These are phyloP conservation scores for Trematomus loennbergii DNA, from an alignment of 2,113 vertebrate genomes.

Conservation along the genomic window DNA sequence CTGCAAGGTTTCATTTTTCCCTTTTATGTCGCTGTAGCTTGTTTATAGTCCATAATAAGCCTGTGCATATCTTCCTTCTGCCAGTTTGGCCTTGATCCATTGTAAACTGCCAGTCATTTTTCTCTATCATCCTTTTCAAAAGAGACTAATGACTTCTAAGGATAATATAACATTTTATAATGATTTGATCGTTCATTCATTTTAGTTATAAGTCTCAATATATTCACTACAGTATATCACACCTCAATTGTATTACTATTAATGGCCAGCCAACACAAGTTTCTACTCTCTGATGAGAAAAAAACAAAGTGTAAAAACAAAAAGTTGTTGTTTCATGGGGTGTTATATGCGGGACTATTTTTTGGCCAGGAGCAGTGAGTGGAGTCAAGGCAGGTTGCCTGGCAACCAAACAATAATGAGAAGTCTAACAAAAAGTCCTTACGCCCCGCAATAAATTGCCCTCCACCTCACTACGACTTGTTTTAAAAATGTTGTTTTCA, in stretches of 20 bases:
- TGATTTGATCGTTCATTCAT: conserved; percentile 52
- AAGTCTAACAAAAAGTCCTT: neutral
- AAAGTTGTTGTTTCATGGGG: neutral
- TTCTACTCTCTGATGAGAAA: neutral
- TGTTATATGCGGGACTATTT: neutral
- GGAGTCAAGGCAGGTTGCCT: neutral
- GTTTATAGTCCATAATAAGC: conserved; percentile 76
- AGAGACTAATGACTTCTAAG: conserved; percentile 61
- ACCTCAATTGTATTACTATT: neutral
- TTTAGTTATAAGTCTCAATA: conserved; percentile 29
- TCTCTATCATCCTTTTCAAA: conserved; percentile 37
- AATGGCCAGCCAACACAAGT: neutral
- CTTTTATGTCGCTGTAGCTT: conserved; percentile 72
- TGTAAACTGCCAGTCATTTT: conserved; percentile 52
- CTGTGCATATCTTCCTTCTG: conserved; percentile 65
- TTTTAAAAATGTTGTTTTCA: neutral
- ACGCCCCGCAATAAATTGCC: neutral
- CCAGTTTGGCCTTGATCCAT: conserved; percentile 67
- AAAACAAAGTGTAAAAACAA: neutral
- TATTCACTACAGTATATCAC: conserved; percentile 14
- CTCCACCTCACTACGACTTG: neutral
- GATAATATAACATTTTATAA: conserved; percentile 47
- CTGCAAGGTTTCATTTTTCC: conserved; percentile 67
- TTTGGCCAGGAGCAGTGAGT: neutral
- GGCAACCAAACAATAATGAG: neutral